phyloP scores from a whole-genome alignment of 1,140 invertebrate genomes.

The Micrasema minimum region DNA sequence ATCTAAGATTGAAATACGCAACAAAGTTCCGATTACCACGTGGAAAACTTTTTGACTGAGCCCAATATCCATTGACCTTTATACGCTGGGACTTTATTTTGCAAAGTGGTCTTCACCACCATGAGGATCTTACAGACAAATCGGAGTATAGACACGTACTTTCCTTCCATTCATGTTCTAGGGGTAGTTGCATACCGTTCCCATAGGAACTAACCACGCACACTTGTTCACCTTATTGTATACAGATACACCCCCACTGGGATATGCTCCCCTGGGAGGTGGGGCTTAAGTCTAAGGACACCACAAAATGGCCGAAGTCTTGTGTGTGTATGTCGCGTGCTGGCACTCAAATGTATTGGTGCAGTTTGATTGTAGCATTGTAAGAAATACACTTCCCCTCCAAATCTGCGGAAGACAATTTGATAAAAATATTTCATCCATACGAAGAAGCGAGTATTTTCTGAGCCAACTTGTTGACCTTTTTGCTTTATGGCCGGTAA shows the following conservation, averaged over 20 bases:
- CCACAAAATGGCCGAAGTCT: slow-evolving; percentile 60
- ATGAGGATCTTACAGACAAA: slow-evolving; percentile 27
- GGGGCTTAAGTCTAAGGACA: slow-evolving; percentile 63
- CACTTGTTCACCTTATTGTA: slow-evolving; percentile 24
- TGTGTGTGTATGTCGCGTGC: slow-evolving; percentile 60
- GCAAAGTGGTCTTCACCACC: background rate
- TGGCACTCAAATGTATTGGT: slow-evolving; percentile 32
- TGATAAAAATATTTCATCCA: slow-evolving; percentile 11
- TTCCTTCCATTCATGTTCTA: slow-evolving; percentile 46
- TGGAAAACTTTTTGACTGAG: background rate
- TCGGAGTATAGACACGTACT: slow-evolving; percentile 28
- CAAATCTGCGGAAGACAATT: slow-evolving; percentile 15
- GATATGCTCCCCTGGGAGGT: slow-evolving; percentile 61
- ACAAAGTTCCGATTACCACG: background rate
- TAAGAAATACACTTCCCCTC: slow-evolving; percentile 11
- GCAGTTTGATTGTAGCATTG: slow-evolving; percentile 33
- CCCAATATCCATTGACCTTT: background rate
- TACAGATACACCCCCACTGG: slow-evolving; percentile 36
- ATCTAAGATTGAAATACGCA: background rate
- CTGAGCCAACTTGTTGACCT: background rate
- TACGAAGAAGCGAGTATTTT: background rate
- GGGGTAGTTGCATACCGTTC: slow-evolving; percentile 51
- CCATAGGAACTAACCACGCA: slow-evolving; percentile 52
- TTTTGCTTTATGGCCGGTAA: background rate
- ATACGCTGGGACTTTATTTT: slow-evolving; percentile 1